Evolutionary conservation across 2,797 vertebrate species (phyloP).

Genomic region (Pagetopsis macropterus): DNA sequence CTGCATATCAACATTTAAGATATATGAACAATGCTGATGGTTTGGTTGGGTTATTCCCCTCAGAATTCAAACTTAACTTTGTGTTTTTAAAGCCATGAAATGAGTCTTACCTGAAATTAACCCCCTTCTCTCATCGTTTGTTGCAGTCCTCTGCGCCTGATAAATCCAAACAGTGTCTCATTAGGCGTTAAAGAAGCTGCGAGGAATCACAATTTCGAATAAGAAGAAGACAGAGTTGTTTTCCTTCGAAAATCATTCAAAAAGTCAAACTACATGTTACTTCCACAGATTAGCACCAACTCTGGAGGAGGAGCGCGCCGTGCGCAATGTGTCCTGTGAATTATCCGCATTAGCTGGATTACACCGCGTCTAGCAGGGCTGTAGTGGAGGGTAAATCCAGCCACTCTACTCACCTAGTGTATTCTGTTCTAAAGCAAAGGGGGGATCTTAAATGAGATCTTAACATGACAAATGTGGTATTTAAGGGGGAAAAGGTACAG

Average conservation of each 20-base stretch:
- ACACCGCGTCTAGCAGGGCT: slow-evolving; percentile 61
- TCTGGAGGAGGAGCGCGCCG: slow-evolving; percentile 28
- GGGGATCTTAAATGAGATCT: fast-evolving
- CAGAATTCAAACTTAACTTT: background rate
- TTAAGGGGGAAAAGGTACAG: background rate
- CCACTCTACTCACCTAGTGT: background rate
- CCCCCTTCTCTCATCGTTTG: slow-evolving; percentile 55
- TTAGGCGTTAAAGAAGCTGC: background rate
- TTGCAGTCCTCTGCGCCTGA: background rate
- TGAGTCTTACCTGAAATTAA: slow-evolving; percentile 59
- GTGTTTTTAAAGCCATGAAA: background rate
- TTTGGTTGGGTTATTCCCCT: background rate
- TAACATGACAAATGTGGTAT: background rate
- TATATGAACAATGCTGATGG: background rate
- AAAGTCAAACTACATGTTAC: slow-evolving; percentile 41
- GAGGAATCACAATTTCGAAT: slow-evolving; percentile 18
- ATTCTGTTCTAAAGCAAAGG: background rate
- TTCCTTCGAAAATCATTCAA: background rate
- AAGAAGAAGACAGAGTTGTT: background rate
- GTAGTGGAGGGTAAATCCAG: slow-evolving; percentile 42
- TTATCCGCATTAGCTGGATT: slow-evolving; percentile 87
- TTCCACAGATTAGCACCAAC: slow-evolving; percentile 33
- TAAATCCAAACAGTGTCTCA: slow-evolving; percentile 41
- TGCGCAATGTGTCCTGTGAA: slow-evolving; percentile 63
- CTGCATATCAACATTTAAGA: background rate